Base-by-base conservation (phyloP, 2,797 vertebrate species). In the Galagoides demidoff region DNA sequence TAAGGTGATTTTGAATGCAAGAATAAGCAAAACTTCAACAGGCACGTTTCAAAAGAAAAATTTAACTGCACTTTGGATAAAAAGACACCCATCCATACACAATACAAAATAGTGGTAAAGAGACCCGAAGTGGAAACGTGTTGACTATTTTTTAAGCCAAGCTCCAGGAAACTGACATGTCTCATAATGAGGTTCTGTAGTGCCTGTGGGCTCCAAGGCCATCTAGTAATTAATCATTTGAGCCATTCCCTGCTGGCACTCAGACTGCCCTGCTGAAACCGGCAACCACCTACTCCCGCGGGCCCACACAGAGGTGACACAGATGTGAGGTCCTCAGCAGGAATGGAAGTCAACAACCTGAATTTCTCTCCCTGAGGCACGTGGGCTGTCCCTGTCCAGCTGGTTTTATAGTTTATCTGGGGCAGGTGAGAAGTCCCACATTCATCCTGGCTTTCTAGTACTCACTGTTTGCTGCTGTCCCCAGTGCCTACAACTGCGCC, bases 251-350 rank as follows among this genome's bases (percentile, higher is more conserved):
- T 45, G 25, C 43, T 0, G 3, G 61, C 4, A 3, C 20, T 16
- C 59, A 19, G 20, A 22, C 7, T 2, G n/a, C 90, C 27, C 27
- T 10, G 17, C 43, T 12, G 89, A 43, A 57, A 34, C 74, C 0
- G 1, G n/a, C 10, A 14, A 23, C 39, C 57, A 10, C 59, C 4
- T 0, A 3, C 39, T 8, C 16, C 68, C 3, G 2, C 3, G 34
- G n/a, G 34, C 19, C 52, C 66, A 7, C 34, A 22, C 13, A 11
- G 37, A 12, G 10, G 22, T 4, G 22, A 20, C 45, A 49, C 66
- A 59, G 66, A 17, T 16, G 39, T 34, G 89, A 43, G 37, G 73
- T 20, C 79, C 63, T 73, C 43, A 5, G 5, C 7, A 2, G 1
- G 29, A 39, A 10, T 0, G 4, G 16, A 10, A n/a, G 43, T 39